These are phyloP conservation scores for Labeo rohita DNA, from an alignment of 2,113 vertebrate genomes.

Conservation along the genomic window DNA sequence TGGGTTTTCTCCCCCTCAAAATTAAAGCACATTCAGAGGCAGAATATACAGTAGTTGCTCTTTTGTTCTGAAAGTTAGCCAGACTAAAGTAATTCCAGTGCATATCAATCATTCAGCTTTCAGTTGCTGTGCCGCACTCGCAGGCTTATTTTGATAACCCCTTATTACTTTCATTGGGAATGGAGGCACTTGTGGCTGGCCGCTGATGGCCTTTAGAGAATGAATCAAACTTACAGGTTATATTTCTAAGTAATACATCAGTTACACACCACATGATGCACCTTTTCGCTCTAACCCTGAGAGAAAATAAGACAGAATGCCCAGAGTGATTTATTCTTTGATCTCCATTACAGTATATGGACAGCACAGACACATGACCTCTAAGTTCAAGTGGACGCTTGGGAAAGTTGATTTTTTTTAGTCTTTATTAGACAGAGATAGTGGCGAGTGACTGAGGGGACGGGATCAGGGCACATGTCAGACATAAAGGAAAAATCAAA, in stretches of 20 bases:
- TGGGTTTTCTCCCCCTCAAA: constrained; percentile 17
- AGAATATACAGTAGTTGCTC: constrained; percentile 42
- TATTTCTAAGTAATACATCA: constrained; percentile 63
- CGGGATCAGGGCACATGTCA: neutral
- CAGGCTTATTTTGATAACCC: constrained; percentile 56
- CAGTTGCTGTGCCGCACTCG: constrained; percentile 49
- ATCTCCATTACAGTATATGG: neutral
- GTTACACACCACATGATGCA: constrained; percentile 41
- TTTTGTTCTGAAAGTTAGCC: constrained; percentile 45
- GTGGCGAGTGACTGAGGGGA: neutral
- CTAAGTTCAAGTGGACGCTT: neutral
- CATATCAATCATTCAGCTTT: constrained; percentile 71
- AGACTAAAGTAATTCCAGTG: constrained; percentile 62
- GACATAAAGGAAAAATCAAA: neutral
- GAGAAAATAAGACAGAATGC: constrained; percentile 26
- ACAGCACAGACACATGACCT: neutral
- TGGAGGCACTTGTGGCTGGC: constrained; percentile 34
- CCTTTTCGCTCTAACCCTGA: neutral
- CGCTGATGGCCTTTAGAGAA: constrained; percentile 16
- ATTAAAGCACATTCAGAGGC: constrained; percentile 53
- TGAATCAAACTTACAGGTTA: constrained; percentile 49
- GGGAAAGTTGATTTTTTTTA: neutral
- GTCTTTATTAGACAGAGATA: neutral
- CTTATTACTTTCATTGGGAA: constrained; percentile 62
- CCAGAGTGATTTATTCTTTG: constrained; percentile 16